phyloP scores from a whole-genome alignment of 2,888 invertebrate species.

The Gnatocerus cornutus region DNA sequence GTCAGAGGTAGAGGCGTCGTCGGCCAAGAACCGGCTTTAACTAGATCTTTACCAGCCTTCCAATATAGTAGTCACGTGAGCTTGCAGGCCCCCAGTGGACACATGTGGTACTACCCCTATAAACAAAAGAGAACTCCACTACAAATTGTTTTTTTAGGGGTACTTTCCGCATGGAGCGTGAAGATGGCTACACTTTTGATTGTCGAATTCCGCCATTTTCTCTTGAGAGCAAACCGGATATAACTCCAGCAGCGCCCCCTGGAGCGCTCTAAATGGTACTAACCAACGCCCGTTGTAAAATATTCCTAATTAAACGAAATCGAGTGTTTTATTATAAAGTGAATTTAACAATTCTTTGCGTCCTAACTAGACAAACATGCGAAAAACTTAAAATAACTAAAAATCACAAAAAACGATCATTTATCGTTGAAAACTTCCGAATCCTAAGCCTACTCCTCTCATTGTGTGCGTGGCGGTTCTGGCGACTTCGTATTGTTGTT shows the following conservation, averaged over 20 bases:
- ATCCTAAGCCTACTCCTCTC: constrained; percentile 89
- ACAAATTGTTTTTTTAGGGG: no score
- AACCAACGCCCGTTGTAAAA: constrained; percentile 38
- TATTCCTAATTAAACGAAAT: constrained; percentile 23
- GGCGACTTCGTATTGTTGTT: constrained; percentile 97
- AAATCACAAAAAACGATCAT: constrained; percentile 26
- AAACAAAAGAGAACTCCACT: no score
- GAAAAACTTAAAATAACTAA: constrained; percentile 29
- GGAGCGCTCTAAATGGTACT: constrained; percentile 57
- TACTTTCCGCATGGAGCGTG: constrained; percentile 96
- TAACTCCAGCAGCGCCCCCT: constrained; percentile 68
- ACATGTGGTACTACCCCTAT: constrained; percentile 98
- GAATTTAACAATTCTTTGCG: constrained; percentile 31
- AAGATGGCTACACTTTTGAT: constrained; percentile 97
- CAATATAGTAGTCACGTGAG: constrained; percentile 99
- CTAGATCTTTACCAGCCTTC: constrained; percentile 91
- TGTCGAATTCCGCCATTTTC: constrained; percentile 98
- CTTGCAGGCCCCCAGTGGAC: constrained; percentile 96
- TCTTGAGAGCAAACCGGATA: constrained; percentile 92
- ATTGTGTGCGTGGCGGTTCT: constrained; percentile 97
- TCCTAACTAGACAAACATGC: constrained; percentile 19
- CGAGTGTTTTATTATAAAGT: constrained; percentile 39
- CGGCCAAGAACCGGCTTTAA: constrained; percentile 97
- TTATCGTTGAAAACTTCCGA: constrained; percentile 70
- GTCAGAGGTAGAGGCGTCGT: constrained; percentile 96